Percentiles rank a stretch among this genome's conserved stretches.
These are phyloP conservation scores for Meteorus sp. DNA, from an alignment of 1,140 invertebrate species.

Conservation along the genomic window DNA sequence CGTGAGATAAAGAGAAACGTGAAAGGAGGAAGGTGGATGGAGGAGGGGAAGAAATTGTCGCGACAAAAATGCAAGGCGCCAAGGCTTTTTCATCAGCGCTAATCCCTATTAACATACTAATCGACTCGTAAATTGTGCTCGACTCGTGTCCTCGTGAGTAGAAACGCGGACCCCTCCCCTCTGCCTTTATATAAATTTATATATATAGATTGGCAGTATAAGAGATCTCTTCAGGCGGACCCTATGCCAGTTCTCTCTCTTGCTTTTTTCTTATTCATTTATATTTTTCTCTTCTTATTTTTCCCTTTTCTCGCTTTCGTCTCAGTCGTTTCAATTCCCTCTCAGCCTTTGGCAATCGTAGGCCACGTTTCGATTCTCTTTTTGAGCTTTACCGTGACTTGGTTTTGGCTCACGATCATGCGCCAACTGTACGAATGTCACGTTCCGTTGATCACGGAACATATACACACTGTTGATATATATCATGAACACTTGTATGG, in stretches of 20 bases:
- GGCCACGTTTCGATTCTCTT: background rate
- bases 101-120: slow-evolving; percentile 46
- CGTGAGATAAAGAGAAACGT: background rate
- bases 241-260: too few relatives aligned
- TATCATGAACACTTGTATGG: too few relatives aligned
- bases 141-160: slow-evolving; percentile 32
- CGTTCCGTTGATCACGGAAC: slow-evolving; percentile 23
- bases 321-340: slow-evolving; percentile 5
- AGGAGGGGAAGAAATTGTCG: slow-evolving; percentile 10
- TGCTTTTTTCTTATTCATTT: slow-evolving; percentile 1
- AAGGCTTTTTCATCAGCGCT: slow-evolving; percentile 34
- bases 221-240: too few relatives aligned
- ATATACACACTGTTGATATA: too few relatives aligned
- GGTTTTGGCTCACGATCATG: slow-evolving; percentile 23
- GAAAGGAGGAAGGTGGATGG: background rate
- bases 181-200: slow-evolving; percentile 8
- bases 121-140: slow-evolving; percentile 42
- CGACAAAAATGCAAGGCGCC: slow-evolving; percentile 35
- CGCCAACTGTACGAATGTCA: slow-evolving; percentile 18
- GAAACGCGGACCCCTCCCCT: slow-evolving; percentile 23
- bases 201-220: slow-evolving; percentile 10
- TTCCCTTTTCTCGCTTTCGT: slow-evolving; percentile 10
- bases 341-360: too few relatives aligned
- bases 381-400: slow-evolving; percentile 16
- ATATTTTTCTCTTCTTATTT: background rate